Conservation (phyloP, 23 tunicate genomes). For the Diplosoma virens region DNA sequence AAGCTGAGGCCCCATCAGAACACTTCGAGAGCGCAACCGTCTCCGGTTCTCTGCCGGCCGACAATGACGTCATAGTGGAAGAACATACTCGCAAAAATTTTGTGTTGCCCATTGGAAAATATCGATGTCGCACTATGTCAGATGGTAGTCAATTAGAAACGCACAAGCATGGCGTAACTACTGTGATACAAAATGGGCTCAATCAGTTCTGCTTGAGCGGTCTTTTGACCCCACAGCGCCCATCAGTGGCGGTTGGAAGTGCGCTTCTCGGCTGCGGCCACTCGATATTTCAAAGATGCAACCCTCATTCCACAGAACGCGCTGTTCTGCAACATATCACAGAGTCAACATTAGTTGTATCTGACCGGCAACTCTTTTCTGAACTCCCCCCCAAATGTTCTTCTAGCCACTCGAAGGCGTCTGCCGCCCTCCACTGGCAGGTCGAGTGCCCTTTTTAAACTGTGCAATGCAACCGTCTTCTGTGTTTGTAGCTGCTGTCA, state of each 20-base stretch:
- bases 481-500: no score
- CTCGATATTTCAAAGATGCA: not conserved
- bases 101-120: not conserved
- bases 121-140: conserved; percentile 59
- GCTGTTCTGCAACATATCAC: not conserved
- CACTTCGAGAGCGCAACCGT: not conserved
- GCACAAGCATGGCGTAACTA: not conserved
- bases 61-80: not conserved
- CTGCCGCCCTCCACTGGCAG: conserved; percentile 37
- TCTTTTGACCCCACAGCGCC: not conserved
- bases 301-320: conserved; percentile 17
- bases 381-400: conserved; percentile 48
- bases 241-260: not conserved
- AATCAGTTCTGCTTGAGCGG: conserved; percentile 18
- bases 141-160: conserved; percentile 27
- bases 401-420: conserved; percentile 1
- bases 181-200: conserved; percentile 3
- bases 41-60: not conserved
- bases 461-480: no score
- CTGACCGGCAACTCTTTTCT: not conserved
- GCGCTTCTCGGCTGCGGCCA: not conserved
- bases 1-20: not conserved
- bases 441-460: conserved; percentile 79
- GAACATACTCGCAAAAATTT: not conserved
- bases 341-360: no score